Percentiles rank a stretch among this genome's conserved stretches.
These are phyloP conservation scores for Drosophila malerkotliana DNA, from an alignment of 1,140 invertebrate species.

Conservation along the genomic window DNA sequence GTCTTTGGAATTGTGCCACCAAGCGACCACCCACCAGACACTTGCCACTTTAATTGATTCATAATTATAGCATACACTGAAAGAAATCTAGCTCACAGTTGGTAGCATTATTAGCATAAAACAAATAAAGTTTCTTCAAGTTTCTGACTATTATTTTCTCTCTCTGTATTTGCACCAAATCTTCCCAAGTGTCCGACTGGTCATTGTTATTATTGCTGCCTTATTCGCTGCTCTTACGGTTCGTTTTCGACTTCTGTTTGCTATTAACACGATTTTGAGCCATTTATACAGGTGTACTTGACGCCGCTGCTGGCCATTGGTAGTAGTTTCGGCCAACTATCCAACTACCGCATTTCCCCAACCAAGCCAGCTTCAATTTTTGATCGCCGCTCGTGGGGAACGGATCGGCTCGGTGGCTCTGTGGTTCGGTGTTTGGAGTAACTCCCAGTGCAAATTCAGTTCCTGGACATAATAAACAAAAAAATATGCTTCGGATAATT, in stretches of 20 bases:
- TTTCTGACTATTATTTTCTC: conserved; percentile 1
- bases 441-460: conserved; percentile 14
- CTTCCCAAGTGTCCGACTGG: conserved; percentile 28
- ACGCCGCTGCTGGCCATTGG: conserved; percentile 9
- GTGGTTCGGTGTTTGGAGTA: neutral
- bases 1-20: conserved; percentile 64
- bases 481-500: conserved; percentile 34
- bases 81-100: neutral
- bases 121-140: too few relatives aligned
- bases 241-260: conserved; percentile 54
- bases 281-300: conserved; percentile 58
- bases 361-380: conserved; percentile 64
- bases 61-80: conserved; percentile 34
- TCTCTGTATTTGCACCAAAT: conserved; percentile 65
- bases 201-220: conserved; percentile 46
- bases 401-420: conserved; percentile 36
- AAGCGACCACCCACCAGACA: conserved; percentile 30
- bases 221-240: conserved; percentile 22
- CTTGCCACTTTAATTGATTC: conserved; percentile 15
- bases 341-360: conserved; percentile 69
- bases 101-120: neutral
- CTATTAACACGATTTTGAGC: conserved; percentile 73
- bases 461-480: conserved; percentile 22
- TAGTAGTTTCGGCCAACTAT: conserved; percentile 30
- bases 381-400: conserved; percentile 55